These are phyloP conservation scores for Erpetoichthys calabaricus DNA, from an alignment of 2,797 vertebrate genomes.

Conservation along the genomic window DNA sequence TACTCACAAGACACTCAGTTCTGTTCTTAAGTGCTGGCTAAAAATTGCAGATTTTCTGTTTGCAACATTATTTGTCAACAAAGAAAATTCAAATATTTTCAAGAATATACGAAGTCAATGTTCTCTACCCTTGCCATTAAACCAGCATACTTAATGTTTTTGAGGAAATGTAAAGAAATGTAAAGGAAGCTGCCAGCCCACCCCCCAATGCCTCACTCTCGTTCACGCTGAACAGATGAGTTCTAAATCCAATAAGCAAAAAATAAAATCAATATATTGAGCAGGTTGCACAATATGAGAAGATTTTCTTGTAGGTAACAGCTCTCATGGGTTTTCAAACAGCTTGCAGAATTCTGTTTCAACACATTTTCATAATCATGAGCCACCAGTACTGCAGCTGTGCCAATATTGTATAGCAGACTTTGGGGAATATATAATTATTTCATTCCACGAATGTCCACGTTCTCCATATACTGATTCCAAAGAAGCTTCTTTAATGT, in stretches of 20 bases:
- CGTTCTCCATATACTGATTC: slow-evolving; percentile 24
- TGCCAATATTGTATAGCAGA: slow-evolving; percentile 31
- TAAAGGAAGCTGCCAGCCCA: too few relatives aligned
- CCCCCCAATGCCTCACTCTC: too few relatives aligned
- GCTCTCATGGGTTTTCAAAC: slow-evolving; percentile 28
- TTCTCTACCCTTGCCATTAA: too few relatives aligned
- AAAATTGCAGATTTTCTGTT: too few relatives aligned
- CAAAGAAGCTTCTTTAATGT: slow-evolving; percentile 32
- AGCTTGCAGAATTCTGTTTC: slow-evolving; percentile 38
- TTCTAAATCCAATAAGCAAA: slow-evolving; percentile 6
- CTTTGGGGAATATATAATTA: slow-evolving; percentile 27
- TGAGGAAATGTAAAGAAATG: too few relatives aligned
- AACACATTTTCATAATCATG: slow-evolving; percentile 48
- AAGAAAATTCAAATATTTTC: too few relatives aligned
- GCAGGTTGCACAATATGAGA: slow-evolving; percentile 15
- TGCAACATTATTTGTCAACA: too few relatives aligned
- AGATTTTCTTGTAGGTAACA: slow-evolving; percentile 23
- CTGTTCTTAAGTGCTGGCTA: too few relatives aligned
- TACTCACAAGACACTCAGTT: too few relatives aligned
- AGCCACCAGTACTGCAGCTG: slow-evolving; percentile 34
- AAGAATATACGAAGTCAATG: too few relatives aligned
- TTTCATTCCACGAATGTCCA: slow-evolving; percentile 30
- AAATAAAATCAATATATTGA: slow-evolving; percentile 12
- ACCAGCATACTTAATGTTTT: too few relatives aligned
- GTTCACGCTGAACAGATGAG: too few relatives aligned